These are phyloP conservation scores for Coreius guichenoti DNA, from an alignment of 2,797 vertebrate species.

Conservation along the genomic window DNA sequence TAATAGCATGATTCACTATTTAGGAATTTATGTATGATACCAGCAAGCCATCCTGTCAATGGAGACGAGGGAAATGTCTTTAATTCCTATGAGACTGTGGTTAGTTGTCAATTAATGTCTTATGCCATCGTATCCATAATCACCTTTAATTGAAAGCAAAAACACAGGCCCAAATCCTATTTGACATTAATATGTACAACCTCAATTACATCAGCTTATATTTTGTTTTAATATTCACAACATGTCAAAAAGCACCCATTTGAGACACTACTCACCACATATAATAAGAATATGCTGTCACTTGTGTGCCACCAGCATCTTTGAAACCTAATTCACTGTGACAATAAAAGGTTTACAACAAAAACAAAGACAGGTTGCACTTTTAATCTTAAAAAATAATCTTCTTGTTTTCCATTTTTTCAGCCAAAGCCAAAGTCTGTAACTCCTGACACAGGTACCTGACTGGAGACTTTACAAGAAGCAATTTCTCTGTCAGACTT, in stretches of 20 bases:
- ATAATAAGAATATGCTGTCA: slow-evolving; percentile 43
- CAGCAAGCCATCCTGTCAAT: background rate
- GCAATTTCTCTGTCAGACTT: slow-evolving; percentile 57
- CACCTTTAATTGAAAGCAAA: background rate
- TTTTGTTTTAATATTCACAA: background rate
- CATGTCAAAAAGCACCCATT: background rate
- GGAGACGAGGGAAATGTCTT: background rate
- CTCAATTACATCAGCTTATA: background rate
- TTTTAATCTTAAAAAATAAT: slow-evolving; percentile 68
- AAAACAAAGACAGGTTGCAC: slow-evolving; percentile 61
- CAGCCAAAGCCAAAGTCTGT: slow-evolving; percentile 47
- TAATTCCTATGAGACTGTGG: background rate
- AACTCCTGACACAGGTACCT: slow-evolving; percentile 38
- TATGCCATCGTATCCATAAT: background rate
- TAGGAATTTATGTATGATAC: background rate
- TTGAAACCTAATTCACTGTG: slow-evolving; percentile 47
- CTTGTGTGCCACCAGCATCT: slow-evolving; percentile 40
- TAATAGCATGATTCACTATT: background rate
- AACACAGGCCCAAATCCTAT: background rate
- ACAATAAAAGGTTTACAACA: slow-evolving; percentile 56
- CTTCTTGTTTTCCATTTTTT: slow-evolving; percentile 59
- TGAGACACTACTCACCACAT: background rate
- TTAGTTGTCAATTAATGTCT: background rate
- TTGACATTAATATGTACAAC: slow-evolving; percentile 24
- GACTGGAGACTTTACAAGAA: slow-evolving; percentile 48